These are phyloP conservation scores for Lasioglossum calceatum DNA, from an alignment of 2,888 invertebrate species.

Conservation along the genomic window DNA sequence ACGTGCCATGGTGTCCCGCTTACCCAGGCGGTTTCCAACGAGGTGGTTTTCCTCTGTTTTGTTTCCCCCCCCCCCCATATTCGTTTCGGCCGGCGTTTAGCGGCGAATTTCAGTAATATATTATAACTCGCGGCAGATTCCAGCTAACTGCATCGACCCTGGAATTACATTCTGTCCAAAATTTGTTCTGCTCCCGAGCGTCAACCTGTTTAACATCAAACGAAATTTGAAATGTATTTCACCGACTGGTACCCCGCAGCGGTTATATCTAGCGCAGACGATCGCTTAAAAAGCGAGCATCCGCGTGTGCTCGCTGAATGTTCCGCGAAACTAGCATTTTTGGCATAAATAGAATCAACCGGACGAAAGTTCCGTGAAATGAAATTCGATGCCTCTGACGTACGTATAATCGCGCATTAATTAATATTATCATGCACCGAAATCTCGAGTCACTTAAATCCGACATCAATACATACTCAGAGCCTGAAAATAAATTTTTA, in stretches of 20 bases:
- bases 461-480: too few species aligned
- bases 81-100: slow-evolving; percentile 25
- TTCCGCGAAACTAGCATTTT: slow-evolving; percentile 27
- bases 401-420: background rate
- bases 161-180: slow-evolving; percentile 53
- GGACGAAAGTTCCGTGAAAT: background rate
- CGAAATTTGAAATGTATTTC: slow-evolving; percentile 55
- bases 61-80: background rate
- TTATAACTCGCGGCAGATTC: slow-evolving; percentile 50
- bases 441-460: background rate
- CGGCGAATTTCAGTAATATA: slow-evolving; percentile 48
- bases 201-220: slow-evolving; percentile 57
- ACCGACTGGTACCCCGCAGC: background rate
- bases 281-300: slow-evolving; percentile 30
- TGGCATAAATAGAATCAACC: background rate
- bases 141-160: slow-evolving; percentile 40
- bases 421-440: background rate
- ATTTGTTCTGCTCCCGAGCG: slow-evolving; percentile 41
- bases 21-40: background rate
- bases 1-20: background rate
- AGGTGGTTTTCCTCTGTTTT: background rate
- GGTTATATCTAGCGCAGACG: slow-evolving; percentile 11
- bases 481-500: background rate
- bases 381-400: background rate
- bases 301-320: slow-evolving; percentile 12